Conservation (phyloP, 2,797 vertebrate genomes). For the Ceryle rudis region DNA sequence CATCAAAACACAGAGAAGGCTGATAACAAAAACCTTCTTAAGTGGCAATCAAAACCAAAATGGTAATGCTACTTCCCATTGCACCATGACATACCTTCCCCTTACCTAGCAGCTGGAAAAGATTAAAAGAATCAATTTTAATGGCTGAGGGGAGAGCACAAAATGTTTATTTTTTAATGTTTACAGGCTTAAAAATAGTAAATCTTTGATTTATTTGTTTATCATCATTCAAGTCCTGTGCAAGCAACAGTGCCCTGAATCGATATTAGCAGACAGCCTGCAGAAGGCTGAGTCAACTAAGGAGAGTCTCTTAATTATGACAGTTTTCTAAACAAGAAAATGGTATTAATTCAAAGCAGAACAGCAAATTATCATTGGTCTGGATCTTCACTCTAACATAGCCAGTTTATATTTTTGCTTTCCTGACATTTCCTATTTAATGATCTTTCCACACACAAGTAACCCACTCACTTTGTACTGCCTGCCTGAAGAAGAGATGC, state of each 20-base stretch:
- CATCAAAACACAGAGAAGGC: not conserved
- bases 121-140: slow-evolving; percentile 4
- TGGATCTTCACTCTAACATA: not conserved
- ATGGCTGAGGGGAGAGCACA: not conserved
- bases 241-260: not conserved
- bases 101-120: not conserved
- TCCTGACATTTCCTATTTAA: not conserved
- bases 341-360: not conserved
- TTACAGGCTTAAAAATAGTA: slow-evolving; percentile 1
- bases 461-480: not conserved
- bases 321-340: not conserved
- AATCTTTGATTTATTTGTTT: not conserved
- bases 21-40: not conserved
- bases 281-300: not conserved
- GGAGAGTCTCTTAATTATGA: not conserved
- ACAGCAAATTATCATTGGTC: not conserved
- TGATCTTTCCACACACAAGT: not conserved
- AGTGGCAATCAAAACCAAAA: not conserved
- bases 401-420: not conserved
- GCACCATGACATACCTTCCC: not conserved
- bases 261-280: not conserved
- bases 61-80: not conserved
- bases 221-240: not conserved
- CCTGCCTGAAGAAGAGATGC: not conserved
- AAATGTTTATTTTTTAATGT: slow-evolving; percentile 22